phyloP scores from a whole-genome alignment of 2,113 vertebrate species.

The Oriolus oriolus region DNA sequence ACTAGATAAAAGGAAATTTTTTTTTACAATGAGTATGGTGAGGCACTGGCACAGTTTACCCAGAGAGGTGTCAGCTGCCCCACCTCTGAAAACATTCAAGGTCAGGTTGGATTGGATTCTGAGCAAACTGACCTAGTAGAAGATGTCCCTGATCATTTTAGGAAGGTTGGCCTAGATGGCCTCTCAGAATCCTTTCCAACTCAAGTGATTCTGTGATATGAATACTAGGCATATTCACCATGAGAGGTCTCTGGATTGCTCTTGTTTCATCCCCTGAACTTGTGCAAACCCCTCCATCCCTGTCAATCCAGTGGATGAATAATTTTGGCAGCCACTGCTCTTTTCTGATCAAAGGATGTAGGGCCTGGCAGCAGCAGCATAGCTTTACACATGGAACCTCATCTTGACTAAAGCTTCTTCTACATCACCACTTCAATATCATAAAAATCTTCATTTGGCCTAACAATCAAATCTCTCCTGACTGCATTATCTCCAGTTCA shows the following conservation, averaged over 20 bases:
- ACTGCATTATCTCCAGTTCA: not conserved
- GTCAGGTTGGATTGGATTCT: not conserved
- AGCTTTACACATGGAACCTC: not conserved
- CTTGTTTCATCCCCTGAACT: not conserved
- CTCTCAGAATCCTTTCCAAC: not conserved
- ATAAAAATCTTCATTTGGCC: not conserved
- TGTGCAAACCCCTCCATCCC: not conserved
- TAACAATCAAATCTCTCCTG: not conserved
- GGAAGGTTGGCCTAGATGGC: not conserved
- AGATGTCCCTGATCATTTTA: not conserved
- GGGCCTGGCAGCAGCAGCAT: fast-evolving
- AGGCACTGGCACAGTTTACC: not conserved
- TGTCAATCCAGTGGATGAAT: not conserved
- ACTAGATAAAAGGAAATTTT: not conserved
- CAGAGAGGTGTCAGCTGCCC: not conserved
- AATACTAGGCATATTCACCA: not conserved
- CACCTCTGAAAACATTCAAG: not conserved
- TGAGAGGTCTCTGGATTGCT: not conserved
- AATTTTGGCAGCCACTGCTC: not conserved
- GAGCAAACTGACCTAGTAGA: not conserved
- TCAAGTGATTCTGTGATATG: not conserved
- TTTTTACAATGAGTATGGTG: fast-evolving
- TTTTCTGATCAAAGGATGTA: not conserved
- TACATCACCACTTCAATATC: not conserved
- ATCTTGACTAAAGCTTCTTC: not conserved